A percentile compares a stretch with the other conserved stretches of the same genome.
These are phyloP conservation scores for Silurus meridionalis DNA, from an alignment of 2,113 vertebrate species.

Conservation along the genomic window DNA sequence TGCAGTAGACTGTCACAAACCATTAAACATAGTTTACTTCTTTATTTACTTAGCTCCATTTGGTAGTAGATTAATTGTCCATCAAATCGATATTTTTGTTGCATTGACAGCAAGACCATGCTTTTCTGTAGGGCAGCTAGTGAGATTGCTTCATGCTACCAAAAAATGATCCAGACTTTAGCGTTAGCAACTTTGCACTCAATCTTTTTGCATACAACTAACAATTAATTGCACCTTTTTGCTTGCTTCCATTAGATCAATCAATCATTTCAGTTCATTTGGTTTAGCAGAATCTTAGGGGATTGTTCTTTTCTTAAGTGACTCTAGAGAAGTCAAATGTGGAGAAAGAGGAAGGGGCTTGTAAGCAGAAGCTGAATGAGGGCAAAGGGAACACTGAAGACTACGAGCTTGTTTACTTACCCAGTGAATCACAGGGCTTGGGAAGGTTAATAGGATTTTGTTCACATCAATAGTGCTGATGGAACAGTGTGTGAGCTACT, in stretches of 20 bases:
- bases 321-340: conserved; percentile 24
- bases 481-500: conserved; percentile 39
- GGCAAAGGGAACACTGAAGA: conserved; percentile 27
- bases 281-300: not conserved
- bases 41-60: not conserved
- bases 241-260: not conserved
- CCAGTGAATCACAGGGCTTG: conserved; percentile 59
- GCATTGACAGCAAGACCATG: not conserved
- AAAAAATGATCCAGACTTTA: not conserved
- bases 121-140: not conserved
- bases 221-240: not conserved
- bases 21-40: not conserved
- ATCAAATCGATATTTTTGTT: not conserved
- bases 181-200: not conserved
- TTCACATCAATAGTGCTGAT: conserved; percentile 64
- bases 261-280: not conserved
- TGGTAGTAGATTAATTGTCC: not conserved
- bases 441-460: conserved; percentile 70
- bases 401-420: conserved; percentile 60
- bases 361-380: conserved; percentile 35
- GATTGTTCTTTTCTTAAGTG: not conserved
- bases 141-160: not conserved
- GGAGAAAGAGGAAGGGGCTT: conserved; percentile 22
- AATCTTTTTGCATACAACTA: not conserved
- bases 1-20: not conserved